Conservation (phyloP, 2,113 vertebrate genomes). For the Tetraodon nigroviridis region DNA sequence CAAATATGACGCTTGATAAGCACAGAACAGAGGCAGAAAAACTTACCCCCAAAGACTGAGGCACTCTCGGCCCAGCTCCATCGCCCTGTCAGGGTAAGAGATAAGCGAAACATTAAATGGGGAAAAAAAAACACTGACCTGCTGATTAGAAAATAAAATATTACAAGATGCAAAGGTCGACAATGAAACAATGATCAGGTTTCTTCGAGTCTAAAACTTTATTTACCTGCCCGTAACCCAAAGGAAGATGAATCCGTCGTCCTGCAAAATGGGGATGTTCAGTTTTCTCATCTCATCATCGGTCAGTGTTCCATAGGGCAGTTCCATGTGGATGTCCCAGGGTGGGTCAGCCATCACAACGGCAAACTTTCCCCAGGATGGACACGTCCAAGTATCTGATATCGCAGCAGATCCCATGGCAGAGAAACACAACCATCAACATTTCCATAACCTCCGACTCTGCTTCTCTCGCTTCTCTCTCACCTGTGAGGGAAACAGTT, state of each 20-base stretch:
- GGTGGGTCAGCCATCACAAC: slow-evolving; percentile 96
- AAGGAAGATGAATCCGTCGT: slow-evolving; percentile 92
- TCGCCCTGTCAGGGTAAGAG: slow-evolving; percentile 73
- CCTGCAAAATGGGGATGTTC: slow-evolving; percentile 89
- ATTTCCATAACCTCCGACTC: neutral
- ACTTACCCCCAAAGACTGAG: slow-evolving; percentile 90
- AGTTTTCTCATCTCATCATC: slow-evolving; percentile 95
- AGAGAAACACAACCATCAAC: neutral
- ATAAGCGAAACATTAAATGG: neutral
- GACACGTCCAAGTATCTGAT: slow-evolving; percentile 90
- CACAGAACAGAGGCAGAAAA: neutral
- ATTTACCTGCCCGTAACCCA: slow-evolving; percentile 90
- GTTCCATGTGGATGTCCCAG: slow-evolving; percentile 97
- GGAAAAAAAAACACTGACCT: neutral
- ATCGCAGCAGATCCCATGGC: slow-evolving; percentile 93
- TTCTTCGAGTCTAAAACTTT: no score
- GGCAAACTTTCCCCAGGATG: slow-evolving; percentile 91
- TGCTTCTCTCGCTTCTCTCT: neutral
- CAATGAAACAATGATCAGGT: no score
- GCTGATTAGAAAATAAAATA: neutral
- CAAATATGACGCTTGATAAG: neutral
- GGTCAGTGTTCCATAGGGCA: slow-evolving; percentile 89
- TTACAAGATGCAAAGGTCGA: no score
- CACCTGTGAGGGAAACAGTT: slow-evolving; percentile 89
- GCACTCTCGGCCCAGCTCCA: slow-evolving; percentile 91